Evolutionary conservation across 2,797 vertebrate genomes (phyloP), one percentile per base, ranked within the genome.

Genomic region (Acanthurus tractus): DNA sequence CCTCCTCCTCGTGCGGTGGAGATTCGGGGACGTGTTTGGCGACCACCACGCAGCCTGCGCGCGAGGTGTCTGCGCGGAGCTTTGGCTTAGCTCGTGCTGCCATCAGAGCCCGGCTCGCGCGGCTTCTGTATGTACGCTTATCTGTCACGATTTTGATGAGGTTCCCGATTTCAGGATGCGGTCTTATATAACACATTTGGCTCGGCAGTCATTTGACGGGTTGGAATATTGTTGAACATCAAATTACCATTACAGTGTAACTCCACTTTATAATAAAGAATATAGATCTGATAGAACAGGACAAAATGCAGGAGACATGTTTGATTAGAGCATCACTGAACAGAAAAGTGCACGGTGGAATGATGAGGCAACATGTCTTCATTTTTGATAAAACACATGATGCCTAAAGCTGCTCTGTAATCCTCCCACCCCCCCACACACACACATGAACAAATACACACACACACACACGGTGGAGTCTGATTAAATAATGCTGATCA

Each of bases 101-200:
- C 29, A 56, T 54, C 63, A 42, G 25, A 64, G 44, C 34, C 46
- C 57, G 29, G 42, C 7, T 62, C 46, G 38, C 45, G 50, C 62
- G 80, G 57, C 59, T 76, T 66, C n/a, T 25, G 34, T 64, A 0
- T 13, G 46, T 25, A 12, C 38, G 67, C 34, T 76, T 67, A 74
- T 82, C 54, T 73, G 75, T 88, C 85, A 85, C 82, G 74, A 72
- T 83, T 65, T 25, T 78, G 81, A 59, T 66, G 45, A n/a, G 64
- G n/a, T 40, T 57, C 75, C 78, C 38, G 58, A 12, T 71, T 64
- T 68, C 34, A 55, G 57, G 70, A 67, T 49, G 64, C 36, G 14
- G 50, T 48, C 5, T 91, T 88, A 84, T 75, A n/a, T 87, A 88
- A 91, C 44, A 49, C 11, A 9, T 5, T 15, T 6, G 36, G 55